phyloP scores from a whole-genome alignment of 2,797 vertebrate species.

The Phataginus tricuspis region DNA sequence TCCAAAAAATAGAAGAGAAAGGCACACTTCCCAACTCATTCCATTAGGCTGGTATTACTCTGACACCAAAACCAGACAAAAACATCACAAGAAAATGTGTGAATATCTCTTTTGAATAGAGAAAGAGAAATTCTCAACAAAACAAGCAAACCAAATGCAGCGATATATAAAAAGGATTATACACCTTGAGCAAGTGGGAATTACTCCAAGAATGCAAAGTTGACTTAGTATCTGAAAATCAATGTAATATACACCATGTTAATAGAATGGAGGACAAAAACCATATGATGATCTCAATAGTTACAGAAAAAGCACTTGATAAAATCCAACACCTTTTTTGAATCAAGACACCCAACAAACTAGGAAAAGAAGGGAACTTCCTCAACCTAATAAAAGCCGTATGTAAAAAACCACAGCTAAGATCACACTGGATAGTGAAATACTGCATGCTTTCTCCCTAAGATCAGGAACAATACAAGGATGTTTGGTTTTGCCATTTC shows the following conservation, averaged over 20 bases:
- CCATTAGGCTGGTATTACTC: neutral
- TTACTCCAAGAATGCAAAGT: slow-evolving; percentile 44
- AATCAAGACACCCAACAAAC: neutral
- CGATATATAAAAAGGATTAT: slow-evolving; percentile 45
- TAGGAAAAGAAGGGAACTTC: neutral
- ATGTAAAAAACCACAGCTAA: neutral
- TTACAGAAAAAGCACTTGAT: neutral
- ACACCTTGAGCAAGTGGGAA: neutral
- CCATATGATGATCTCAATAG: neutral
- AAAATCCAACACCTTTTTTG: neutral
- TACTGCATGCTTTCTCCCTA: neutral
- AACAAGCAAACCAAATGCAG: slow-evolving; percentile 32
- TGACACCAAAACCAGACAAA: slow-evolving; percentile 38
- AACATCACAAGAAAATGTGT: neutral
- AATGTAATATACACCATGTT: neutral
- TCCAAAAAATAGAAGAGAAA: neutral
- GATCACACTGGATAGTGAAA: neutral
- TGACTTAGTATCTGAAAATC: slow-evolving; percentile 38
- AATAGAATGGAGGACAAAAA: slow-evolving; percentile 21
- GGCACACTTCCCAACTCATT: neutral
- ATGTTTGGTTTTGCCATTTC: neutral
- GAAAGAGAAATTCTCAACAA: slow-evolving; percentile 47
- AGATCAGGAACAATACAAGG: neutral
- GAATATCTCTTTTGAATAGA: slow-evolving; percentile 39
- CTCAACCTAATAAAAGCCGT: neutral